These are phyloP conservation scores for Opisthocomus hoazin DNA, from an alignment of 2,113 vertebrate genomes.

Conservation along the genomic window DNA sequence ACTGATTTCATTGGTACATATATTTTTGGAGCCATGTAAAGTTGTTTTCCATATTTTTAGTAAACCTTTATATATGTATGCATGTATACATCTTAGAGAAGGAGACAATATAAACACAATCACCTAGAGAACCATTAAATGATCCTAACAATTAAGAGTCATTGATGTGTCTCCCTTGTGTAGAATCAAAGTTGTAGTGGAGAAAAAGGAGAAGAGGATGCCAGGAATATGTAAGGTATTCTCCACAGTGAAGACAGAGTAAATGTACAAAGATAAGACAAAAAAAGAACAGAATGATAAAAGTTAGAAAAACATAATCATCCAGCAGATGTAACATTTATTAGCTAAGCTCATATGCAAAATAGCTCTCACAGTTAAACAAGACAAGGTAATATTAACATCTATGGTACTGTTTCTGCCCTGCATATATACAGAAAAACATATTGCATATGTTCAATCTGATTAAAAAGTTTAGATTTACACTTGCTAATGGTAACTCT, in stretches of 20 bases:
- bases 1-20: neutral
- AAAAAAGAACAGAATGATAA: neutral
- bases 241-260: neutral
- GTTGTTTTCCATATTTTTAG: neutral
- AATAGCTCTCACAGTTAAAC: neutral
- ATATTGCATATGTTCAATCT: neutral
- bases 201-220: neutral
- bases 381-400: neutral
- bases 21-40: neutral
- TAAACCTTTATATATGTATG: neutral
- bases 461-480: neutral
- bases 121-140: neutral
- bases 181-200: neutral
- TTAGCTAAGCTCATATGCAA: neutral
- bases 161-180: neutral
- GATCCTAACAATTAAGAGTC: neutral
- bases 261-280: neutral
- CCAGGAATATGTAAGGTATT: neutral
- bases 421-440: neutral
- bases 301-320: neutral
- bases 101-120: neutral
- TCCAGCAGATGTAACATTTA: neutral
- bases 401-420: neutral
- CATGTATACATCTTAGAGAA: neutral
- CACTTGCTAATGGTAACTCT: neutral